Base-by-base conservation (phyloP, 2,888 invertebrate species). In the Drosophila cracens region DNA sequence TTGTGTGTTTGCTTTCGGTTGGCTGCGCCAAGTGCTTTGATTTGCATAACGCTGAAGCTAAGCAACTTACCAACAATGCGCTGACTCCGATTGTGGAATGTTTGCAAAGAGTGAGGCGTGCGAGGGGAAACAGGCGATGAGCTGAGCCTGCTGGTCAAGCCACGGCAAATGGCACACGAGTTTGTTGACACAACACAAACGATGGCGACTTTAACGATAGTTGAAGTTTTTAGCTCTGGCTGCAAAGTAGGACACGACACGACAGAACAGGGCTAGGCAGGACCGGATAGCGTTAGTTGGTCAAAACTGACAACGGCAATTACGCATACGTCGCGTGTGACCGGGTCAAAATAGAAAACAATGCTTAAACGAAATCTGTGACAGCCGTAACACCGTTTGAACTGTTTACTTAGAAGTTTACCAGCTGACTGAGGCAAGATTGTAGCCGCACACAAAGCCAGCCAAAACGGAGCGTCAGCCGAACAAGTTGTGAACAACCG, bases 391-490 rank as follows among this genome's bases (percentile, higher is more conserved):
- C 36, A 52, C 58, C 52, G 67, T 36, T 80, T 60, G 60, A 74
- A 85, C 91, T 87, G 89, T 85, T 87, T 90, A 74, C 87, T 90
- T 81, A 88, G 91, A 91, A 90, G 92, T 84, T 83, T 88, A 86
- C 70, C 57, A 70, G 72, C 71, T 74, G 61, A 86, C 90, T 86
- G 86, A 89, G 90, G 75, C 83, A 81, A 87, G 81, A 74, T 83
- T 87, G 79, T 66, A 67, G 77, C 61, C 71, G 36, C 69, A 57
- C 60, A 62, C 61, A 74, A 59, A 74, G 54, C 58, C 66, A 67
- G 63, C 57, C 59, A 65, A 64, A 56, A 43, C 53, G 60, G 59
- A 57, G 38, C 51, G 56, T 7, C 43, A 56, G 48, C 51, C 79
- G 74, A 87, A 74, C 87, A 71, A 82, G 85, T 82, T 67, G 88